Conservation (phyloP, 1,140 invertebrate species). For the Wasmannia auropunctata region DNA sequence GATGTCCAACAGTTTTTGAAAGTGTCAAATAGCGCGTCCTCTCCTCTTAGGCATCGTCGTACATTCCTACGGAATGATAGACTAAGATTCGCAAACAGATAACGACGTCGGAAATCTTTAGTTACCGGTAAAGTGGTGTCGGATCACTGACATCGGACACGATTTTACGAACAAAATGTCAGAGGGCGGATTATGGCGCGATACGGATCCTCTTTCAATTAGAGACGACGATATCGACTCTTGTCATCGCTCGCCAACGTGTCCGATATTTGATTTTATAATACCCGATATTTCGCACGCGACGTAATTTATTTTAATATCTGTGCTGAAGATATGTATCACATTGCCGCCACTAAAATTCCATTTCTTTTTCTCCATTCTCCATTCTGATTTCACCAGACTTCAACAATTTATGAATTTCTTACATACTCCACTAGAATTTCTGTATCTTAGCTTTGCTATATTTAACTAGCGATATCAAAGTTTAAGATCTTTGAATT, state of each 20-base stretch:
- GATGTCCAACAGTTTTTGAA: not conserved
- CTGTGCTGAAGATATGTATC: not conserved
- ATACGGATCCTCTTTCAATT: slow-evolving; percentile 53
- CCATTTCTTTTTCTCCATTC: not conserved
- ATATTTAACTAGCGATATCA: not conserved
- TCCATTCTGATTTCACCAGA: not conserved
- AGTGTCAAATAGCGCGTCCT: not conserved
- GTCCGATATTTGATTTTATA: slow-evolving; percentile 11
- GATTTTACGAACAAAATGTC: slow-evolving; percentile 26
- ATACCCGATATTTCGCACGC: not conserved
- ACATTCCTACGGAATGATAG: not conserved
- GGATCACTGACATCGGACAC: slow-evolving; percentile 19
- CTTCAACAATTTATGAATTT: slow-evolving; percentile 14
- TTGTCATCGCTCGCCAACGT: not conserved
- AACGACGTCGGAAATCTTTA: slow-evolving; percentile 9
- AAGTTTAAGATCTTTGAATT: not conserved
- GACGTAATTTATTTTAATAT: not conserved
- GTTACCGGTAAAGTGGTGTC: slow-evolving; percentile 29
- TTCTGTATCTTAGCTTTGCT: not conserved
- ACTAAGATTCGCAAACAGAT: slow-evolving; percentile 24
- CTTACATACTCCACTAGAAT: not conserved
- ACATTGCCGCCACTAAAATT: not conserved
- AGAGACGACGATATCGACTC: slow-evolving; percentile 13
- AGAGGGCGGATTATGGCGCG: slow-evolving; percentile 11
- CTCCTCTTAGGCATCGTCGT: not conserved